Evolutionary conservation across 1,140 invertebrate species (phyloP).

Genomic region (Chrysoperla carnea): DNA sequence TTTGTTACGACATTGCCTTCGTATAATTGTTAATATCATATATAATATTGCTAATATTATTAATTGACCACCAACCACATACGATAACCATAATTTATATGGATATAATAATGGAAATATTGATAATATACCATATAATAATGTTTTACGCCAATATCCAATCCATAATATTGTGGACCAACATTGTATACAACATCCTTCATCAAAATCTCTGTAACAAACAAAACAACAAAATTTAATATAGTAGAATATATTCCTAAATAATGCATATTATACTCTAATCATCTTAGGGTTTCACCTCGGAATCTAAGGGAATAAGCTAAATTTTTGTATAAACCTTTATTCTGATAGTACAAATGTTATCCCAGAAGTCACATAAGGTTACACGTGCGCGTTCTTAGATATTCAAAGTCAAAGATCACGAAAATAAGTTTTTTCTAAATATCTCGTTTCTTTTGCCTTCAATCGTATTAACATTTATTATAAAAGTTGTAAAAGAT

Average conservation of each 20-base stretch:
- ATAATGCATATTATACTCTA: not conserved
- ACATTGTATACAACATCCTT: constrained; percentile 12
- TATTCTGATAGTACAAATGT: too few relatives aligned
- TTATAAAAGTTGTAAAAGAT: too few relatives aligned
- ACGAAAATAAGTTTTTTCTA: too few relatives aligned
- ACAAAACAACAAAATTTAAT: constrained; percentile 9
- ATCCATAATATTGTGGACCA: constrained; percentile 15
- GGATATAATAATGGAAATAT: constrained; percentile 16
- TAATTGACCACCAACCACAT: constrained; percentile 15
- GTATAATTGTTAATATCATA: constrained; percentile 12
- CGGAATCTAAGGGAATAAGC: too few relatives aligned
- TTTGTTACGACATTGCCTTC: constrained; percentile 10
- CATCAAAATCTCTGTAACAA: constrained; percentile 7
- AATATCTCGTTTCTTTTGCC: too few relatives aligned
- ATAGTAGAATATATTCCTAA: not conserved
- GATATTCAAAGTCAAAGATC: too few relatives aligned
- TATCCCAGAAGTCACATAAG: not conserved
- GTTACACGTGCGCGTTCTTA: too few relatives aligned
- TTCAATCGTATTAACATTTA: too few relatives aligned
- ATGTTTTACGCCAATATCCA: constrained; percentile 17
- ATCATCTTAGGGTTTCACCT: too few relatives aligned
- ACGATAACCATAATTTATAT: constrained; percentile 18
- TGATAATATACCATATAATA: constrained; percentile 16
- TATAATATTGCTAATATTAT: constrained; percentile 16
- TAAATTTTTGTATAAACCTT: too few relatives aligned